Base-by-base conservation (phyloP, 1,140 invertebrate species). In the Homalodisca vitripennis region DNA sequence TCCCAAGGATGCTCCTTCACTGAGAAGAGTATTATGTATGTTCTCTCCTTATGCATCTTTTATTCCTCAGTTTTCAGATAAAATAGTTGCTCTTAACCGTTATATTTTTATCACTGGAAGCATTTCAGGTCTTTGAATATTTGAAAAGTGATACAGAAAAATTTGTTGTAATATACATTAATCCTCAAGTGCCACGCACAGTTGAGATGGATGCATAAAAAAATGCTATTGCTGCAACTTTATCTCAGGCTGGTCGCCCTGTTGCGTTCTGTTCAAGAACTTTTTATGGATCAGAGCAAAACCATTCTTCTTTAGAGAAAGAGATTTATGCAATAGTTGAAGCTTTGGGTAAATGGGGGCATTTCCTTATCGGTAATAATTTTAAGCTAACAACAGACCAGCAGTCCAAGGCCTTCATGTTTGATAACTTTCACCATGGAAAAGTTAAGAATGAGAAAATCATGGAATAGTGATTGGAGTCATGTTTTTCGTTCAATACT, bases 401-500 rank as follows among this genome's bases (percentile, higher is more conserved):
- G 29, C 6, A 30, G 20, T 53, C 48, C 6, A 20, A 12, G 3
- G 6, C 48, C 3, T 53, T 53, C 22, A 53, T 53, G 57, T 29
- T 62, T 31, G 26, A 62, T 20, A 62, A 30, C 30, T 26, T 2
- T 30, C 20, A 20, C 12, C 57, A 62, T 31, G 57, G 57, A 24
- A 62, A 53, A 22, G 22, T 53, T n/a, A 53, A 62, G 70, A 41
- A 70, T 75, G 62, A 20, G n/a, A 48, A 69, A 62, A 62, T 27
- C 10, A 62, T 29, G 30, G 3, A 20, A 30, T 62, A 27, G 57
- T 10, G 57, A 30, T 10, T 62, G 22, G 57, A 62, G 20, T 62
- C 57, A 3, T 62, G 30, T 13, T 62, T 62, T 62, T 20, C 6
- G 3, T 62, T 10, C 27, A 27, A 62, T 20, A 62, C 29, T 26